Conservation (phyloP, 2,113 vertebrate species). For the Gymnocephalus cernua region DNA sequence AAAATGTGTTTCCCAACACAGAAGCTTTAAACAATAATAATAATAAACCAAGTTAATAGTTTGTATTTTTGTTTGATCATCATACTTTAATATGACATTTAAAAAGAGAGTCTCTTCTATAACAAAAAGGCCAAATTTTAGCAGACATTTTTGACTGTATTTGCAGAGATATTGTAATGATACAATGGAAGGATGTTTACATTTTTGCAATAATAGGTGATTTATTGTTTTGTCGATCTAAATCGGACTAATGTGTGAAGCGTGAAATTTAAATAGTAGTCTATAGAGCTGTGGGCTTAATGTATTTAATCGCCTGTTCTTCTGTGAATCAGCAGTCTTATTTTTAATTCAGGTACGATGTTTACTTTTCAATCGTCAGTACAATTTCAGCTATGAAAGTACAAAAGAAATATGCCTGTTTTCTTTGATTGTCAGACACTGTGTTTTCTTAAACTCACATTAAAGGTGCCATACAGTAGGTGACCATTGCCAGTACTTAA, state of each 20-base stretch:
- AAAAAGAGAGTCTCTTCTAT: neutral
- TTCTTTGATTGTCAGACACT: constrained; percentile 60
- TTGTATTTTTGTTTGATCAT: constrained; percentile 16
- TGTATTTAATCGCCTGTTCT: constrained; percentile 61
- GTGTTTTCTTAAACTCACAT: constrained; percentile 54
- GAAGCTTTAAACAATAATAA: constrained; percentile 41
- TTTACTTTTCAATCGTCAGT: constrained; percentile 64
- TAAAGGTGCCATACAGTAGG: constrained; percentile 66
- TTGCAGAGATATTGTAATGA: constrained; percentile 73
- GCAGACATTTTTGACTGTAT: constrained; percentile 54
- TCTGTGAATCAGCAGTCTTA: constrained; percentile 67
- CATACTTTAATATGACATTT: constrained; percentile 13
- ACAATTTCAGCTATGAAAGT: constrained; percentile 59
- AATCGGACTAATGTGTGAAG: constrained; percentile 67
- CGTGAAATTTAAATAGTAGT: constrained; percentile 57
- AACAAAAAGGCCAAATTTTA: constrained; percentile 37
- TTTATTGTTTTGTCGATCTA: constrained; percentile 68
- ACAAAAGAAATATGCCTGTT: constrained; percentile 49
- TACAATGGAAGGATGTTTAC: constrained; percentile 77
- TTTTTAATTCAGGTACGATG: constrained; percentile 69
- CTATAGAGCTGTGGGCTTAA: constrained; percentile 61
- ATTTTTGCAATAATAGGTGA: constrained; percentile 85
- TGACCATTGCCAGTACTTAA: constrained; percentile 48
- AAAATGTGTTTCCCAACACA: constrained; percentile 3
- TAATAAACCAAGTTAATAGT: constrained; percentile 27